These are phyloP conservation scores for Aspidoscelis tigris DNA, from an alignment of 2,113 vertebrate species.

Conservation along the genomic window DNA sequence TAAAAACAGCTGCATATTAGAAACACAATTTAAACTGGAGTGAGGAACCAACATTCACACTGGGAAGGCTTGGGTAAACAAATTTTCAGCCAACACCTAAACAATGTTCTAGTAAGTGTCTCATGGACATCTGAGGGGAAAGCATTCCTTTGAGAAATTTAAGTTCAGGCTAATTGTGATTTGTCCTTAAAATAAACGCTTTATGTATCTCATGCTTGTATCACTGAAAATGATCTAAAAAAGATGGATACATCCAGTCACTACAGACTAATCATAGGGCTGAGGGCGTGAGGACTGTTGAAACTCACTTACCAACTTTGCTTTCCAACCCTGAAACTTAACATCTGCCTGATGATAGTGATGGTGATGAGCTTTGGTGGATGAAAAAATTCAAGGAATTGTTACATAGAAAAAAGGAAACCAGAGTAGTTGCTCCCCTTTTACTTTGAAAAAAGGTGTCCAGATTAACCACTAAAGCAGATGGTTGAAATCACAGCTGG, in stretches of 20 bases:
- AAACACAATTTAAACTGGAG: too few relatives aligned
- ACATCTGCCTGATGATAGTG: background rate
- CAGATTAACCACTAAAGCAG: background rate
- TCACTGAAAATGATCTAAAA: background rate
- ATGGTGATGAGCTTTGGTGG: too few relatives aligned
- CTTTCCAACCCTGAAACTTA: background rate
- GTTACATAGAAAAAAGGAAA: background rate
- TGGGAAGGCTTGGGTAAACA: too few relatives aligned
- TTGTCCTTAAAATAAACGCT: too few relatives aligned
- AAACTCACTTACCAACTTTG: background rate
- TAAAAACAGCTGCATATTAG: too few relatives aligned
- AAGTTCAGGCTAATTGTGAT: too few relatives aligned
- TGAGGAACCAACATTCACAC: too few relatives aligned
- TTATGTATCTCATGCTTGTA: rapidly evolving
- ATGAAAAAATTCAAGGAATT: background rate
- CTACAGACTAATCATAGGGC: background rate
- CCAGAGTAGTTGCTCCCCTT: background rate
- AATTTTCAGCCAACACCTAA: too few relatives aligned
- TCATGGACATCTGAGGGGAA: too few relatives aligned
- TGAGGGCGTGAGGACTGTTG: background rate
- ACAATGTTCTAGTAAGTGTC: too few relatives aligned
- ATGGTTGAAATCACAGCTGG: too few relatives aligned
- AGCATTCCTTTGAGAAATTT: background rate
- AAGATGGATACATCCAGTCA: background rate
- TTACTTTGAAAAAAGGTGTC: background rate